Evolutionary conservation across 2,113 vertebrate species (phyloP), one percentile per base, ranked within the genome.

Genomic region (Antigone vipio): DNA sequence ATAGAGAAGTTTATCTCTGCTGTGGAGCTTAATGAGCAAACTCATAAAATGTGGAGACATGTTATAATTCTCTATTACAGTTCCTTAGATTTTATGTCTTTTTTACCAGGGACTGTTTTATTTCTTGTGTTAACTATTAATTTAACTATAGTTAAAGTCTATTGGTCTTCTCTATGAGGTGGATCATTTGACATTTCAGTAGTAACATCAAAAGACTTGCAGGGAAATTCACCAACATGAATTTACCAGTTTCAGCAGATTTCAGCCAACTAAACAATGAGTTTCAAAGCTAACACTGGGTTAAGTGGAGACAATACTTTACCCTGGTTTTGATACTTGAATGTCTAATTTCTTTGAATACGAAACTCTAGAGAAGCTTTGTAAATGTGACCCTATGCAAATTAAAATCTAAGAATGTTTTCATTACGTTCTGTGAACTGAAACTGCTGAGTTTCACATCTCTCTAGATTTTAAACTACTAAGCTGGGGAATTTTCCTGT

Each of bases 361-460:
- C 44, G 91, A 91, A 95, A 91, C 64, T 91, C 62, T 76, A 83
- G 66, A 78, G 77, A 77, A 89, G 14, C n/a, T 82, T 62, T 59
- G 42, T 79, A 95, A 94, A 92, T 96, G 84, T 85, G 71, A 83
- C 71, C n/a, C 23, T 52, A 97, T 96, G 97, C 94, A 97, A 97
- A 97, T 96, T 7, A 91, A 93, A 97, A 76, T 52, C 86, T 95
- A 92, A 94, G 29, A 91, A 91, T 89, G 71, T 89, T 97, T 95
- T 94, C 84, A 77, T 89, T 72, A 59, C 1, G 2, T 76, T 92
- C 59, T 91, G 91, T 95, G 95, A 97, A 96, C 74, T 56, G 89
- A 96, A 97, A 97, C 92, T 95, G 71, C 56, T 94, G 91, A 89
- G 92, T 95, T 97, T 97, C 96, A 96, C 91, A 95, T 97, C 87